Percentiles rank a stretch among this genome's conserved stretches.
Evolutionary conservation across 1,140 invertebrate genomes (phyloP).

Genomic region (Druon quercuslanigerum): DNA sequence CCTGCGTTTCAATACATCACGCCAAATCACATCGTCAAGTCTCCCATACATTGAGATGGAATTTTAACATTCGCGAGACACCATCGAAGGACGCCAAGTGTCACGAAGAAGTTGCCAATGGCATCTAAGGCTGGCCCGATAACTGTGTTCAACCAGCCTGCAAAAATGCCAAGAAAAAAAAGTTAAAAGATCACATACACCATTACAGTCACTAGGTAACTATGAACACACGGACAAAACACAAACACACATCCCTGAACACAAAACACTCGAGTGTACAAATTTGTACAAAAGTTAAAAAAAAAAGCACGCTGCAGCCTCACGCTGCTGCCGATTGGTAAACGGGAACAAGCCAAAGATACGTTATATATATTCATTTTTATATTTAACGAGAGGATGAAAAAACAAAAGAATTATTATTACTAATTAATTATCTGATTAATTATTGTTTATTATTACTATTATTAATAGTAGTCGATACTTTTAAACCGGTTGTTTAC

Average conservation of each 20-base stretch:
- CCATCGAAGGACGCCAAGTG: slow-evolving; percentile 48
- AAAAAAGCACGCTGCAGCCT: slow-evolving; percentile 61
- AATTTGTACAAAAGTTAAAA: slow-evolving; percentile 69
- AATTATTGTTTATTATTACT: slow-evolving; percentile 55
- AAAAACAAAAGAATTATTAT: slow-evolving; percentile 33
- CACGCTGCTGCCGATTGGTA: slow-evolving; percentile 72
- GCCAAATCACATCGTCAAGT: slow-evolving; percentile 93
- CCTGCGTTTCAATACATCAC: slow-evolving; percentile 93
- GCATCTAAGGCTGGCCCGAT: slow-evolving; percentile 61
- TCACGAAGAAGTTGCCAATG: slow-evolving; percentile 51
- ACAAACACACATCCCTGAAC: slow-evolving; percentile 55
- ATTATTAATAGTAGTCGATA: slow-evolving; percentile 54
- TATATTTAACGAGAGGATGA: slow-evolving; percentile 69
- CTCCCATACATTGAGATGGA: slow-evolving; percentile 88
- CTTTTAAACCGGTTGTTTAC: slow-evolving; percentile 59
- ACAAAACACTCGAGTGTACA: slow-evolving; percentile 65
- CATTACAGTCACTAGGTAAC: slow-evolving; percentile 24
- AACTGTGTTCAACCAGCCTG: slow-evolving; percentile 66
- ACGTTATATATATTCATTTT: slow-evolving; percentile 76
- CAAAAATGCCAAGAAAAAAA: slow-evolving; percentile 42
- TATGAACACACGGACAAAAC: slow-evolving; percentile 39
- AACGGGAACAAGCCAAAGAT: slow-evolving; percentile 77
- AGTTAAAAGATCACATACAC: slow-evolving; percentile 23
- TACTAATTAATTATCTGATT: slow-evolving; percentile 36
- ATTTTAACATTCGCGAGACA: slow-evolving; percentile 57